phyloP scores from a whole-genome alignment of 2,888 invertebrate genomes.

The Drepana falcataria region DNA sequence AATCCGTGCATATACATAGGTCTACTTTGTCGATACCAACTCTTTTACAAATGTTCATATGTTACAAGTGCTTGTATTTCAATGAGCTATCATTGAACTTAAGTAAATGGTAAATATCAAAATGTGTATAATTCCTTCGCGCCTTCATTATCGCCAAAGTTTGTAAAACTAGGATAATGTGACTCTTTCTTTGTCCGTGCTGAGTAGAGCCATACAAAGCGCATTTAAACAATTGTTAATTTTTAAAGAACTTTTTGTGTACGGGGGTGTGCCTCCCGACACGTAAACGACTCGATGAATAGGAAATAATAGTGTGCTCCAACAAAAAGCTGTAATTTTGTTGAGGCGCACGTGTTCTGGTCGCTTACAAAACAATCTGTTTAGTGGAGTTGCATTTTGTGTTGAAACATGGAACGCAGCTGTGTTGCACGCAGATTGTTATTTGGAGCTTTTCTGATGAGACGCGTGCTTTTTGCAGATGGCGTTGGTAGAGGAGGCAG shows the following conservation, averaged over 20 bases:
- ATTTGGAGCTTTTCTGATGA: neutral
- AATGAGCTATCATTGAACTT: too few species aligned
- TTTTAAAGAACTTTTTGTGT: neutral
- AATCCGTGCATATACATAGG: too few species aligned
- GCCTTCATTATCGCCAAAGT: too few species aligned
- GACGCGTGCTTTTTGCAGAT: constrained; percentile 56
- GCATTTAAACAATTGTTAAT: neutral
- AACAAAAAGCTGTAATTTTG: constrained; percentile 10
- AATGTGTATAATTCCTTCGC: too few species aligned
- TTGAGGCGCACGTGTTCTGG: constrained; percentile 10
- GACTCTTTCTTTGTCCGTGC: neutral
- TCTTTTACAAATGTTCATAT: too few species aligned
- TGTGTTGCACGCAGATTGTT: neutral
- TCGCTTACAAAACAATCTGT: constrained; percentile 5
- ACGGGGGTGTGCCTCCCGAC: neutral
- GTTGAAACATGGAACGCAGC: neutral
- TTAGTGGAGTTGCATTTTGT: constrained; percentile 5
- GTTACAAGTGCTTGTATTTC: too few species aligned
- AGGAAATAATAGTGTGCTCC: constrained; percentile 9
- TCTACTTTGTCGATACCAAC: too few species aligned
- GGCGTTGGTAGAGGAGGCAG: constrained; percentile 74
- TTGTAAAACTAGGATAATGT: too few species aligned
- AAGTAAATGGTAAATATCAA: too few species aligned
- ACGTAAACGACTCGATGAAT: constrained; percentile 7
- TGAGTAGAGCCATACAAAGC: neutral